Evolutionary conservation across 2,888 invertebrate genomes (phyloP), one percentile per base, ranked within the genome.

Genomic region (Athalia circularis): DNA sequence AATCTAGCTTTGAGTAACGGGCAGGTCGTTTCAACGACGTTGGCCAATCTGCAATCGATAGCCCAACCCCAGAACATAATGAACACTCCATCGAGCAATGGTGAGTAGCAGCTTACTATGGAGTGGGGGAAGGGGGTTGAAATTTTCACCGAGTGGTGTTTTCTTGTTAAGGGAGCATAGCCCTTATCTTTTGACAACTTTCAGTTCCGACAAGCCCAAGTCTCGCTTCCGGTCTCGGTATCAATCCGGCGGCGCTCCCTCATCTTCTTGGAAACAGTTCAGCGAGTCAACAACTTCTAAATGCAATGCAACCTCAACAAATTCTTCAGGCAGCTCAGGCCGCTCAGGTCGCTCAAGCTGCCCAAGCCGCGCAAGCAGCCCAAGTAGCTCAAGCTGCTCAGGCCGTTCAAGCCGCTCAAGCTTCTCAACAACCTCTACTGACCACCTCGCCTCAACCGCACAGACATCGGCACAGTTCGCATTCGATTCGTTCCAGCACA

Each of bases 1-100:
- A 95, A 96, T 89, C 91, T 96, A 86, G 95, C 96, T 5, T 92
- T 96, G 82, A 95, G 95, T 90, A 96, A 96, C 90, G 96, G 96
- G 50, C 96, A 96, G 91, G 95, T 96, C 64, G 95, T 96, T 43
- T 95, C 96, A 52, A 96, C 96, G 47, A 96, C 96, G 7, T 91
- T 96, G 80, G 95, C 95, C 83, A 96, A 95, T 89, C 92, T 95
- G 79, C 95, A 95, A 90, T 94, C 95, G 77, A 94, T 95, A 93
- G 94, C 95, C 48, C 95, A 95, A 87, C 94, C 94, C 5, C 95
- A 94, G 88, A 93, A 94, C 85, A 91, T 94, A 79, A 90, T 94
- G 79, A 93, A 92, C 86, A 92, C 93, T 65, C 86, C 90, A 65
- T 77, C 82, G 47, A 91, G 86, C 84, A 89, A 91, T 85, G 92